A percentile compares a stretch with the other conserved stretches of the same genome.
Evolutionary conservation across 2,113 vertebrate genomes (phyloP).

Genomic region (Beaufortia kweichowensis): DNA sequence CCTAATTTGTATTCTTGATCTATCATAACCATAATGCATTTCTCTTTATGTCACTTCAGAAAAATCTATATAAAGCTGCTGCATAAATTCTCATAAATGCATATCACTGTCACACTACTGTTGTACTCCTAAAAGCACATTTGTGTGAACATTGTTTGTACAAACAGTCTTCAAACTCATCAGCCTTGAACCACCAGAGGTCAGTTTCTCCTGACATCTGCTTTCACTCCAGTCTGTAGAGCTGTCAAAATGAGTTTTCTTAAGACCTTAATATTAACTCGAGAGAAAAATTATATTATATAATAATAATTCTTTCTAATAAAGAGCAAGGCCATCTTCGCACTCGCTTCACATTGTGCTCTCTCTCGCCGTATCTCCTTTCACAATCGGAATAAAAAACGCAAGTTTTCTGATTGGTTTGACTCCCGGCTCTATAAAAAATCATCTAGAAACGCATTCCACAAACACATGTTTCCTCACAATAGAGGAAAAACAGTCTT

Average conservation of each 20-base stretch:
- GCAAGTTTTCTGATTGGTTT: constrained; percentile 5
- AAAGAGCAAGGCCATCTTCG: constrained; percentile 14
- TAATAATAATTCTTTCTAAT: constrained; percentile 21
- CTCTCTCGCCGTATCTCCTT: neutral
- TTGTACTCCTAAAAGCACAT: neutral
- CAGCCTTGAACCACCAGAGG: constrained; percentile 16
- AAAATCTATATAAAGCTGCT: neutral
- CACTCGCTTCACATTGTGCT: neutral
- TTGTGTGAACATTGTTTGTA: neutral
- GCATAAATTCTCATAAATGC: neutral
- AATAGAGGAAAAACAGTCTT: constrained; percentile 6
- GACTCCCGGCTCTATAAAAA: constrained; percentile 2
- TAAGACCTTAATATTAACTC: constrained; percentile 16
- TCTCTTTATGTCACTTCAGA: neutral
- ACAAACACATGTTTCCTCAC: constrained; percentile 27
- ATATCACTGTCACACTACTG: neutral
- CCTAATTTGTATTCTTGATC: no score
- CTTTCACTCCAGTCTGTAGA: neutral
- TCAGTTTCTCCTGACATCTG: neutral
- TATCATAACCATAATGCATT: neutral
- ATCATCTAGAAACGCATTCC: neutral
- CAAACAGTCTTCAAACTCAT: neutral
- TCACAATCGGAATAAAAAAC: neutral
- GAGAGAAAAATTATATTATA: constrained; percentile 25
- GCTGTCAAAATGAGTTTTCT: neutral